Percentiles rank a stretch among this genome's conserved stretches.
These are phyloP conservation scores for Pomacea maculata DNA, from an alignment of 1,140 invertebrate species.

Conservation along the genomic window DNA sequence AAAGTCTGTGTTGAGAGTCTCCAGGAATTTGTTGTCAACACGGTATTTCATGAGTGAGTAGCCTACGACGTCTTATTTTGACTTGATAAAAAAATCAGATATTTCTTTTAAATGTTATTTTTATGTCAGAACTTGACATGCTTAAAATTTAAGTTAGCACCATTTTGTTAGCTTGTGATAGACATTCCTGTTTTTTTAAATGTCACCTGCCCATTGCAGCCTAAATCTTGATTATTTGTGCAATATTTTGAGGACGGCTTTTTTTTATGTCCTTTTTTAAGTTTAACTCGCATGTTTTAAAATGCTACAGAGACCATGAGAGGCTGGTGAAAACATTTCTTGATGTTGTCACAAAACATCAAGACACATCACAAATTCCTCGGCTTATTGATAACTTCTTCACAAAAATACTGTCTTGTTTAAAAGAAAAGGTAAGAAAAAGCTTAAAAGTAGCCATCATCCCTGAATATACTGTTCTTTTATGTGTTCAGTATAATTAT, in stretches of 20 bases:
- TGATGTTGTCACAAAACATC: not conserved
- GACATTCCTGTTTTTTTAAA: too few relatives aligned
- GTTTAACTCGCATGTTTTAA: not conserved
- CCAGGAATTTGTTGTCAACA: constrained; percentile 1
- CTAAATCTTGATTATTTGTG: not conserved
- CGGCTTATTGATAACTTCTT: not conserved
- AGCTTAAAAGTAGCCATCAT: not conserved
- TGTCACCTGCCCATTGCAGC: too few relatives aligned
- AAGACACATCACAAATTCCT: constrained; percentile 3
- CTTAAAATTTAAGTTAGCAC: too few relatives aligned
- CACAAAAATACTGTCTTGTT: not conserved
- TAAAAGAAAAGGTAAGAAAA: not conserved
- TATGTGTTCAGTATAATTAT: not conserved
- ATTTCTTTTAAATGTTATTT: not conserved
- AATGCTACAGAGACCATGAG: not conserved
- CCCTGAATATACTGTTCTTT: not conserved
- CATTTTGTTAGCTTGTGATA: too few relatives aligned
- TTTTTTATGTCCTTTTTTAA: not conserved
- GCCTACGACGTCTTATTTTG: not conserved
- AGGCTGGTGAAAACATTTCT: constrained; percentile 2
- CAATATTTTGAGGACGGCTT: not conserved
- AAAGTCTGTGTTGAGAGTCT: not conserved
- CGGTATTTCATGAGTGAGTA: constrained; percentile 15
- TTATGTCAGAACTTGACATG: not conserved
- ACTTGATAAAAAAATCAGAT: not conserved